Evolutionary conservation across 2,797 vertebrate species (phyloP).

Genomic region (Myotis pilosus): DNA sequence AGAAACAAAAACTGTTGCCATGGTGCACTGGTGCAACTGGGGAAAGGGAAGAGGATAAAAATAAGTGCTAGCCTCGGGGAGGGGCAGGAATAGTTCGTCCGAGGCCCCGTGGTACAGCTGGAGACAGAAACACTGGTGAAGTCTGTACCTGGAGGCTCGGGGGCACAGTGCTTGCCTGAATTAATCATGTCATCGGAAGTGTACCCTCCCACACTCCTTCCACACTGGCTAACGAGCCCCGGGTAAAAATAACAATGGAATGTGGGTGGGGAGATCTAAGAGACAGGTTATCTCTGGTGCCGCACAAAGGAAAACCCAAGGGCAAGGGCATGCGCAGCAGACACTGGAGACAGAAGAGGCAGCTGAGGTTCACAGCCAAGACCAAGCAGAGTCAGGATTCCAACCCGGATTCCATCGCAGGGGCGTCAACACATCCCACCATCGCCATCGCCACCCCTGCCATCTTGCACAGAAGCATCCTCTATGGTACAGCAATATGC

Average conservation of each 20-base stretch:
- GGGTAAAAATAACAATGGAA: slow-evolving; percentile 31
- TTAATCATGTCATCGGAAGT: background rate
- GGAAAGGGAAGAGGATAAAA: background rate
- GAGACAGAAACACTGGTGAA: background rate
- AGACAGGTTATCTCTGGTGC: background rate
- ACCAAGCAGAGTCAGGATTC: background rate
- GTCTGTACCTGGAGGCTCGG: background rate
- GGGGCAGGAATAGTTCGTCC: background rate
- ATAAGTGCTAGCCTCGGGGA: background rate
- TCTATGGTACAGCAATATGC: background rate
- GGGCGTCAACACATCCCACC: background rate
- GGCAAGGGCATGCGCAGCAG: background rate
- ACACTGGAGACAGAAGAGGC: background rate
- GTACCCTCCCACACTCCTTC: background rate
- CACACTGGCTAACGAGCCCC: background rate
- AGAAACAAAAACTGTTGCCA: background rate
- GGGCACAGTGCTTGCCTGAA: background rate
- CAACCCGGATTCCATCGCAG: background rate
- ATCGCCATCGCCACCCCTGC: background rate
- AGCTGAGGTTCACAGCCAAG: background rate
- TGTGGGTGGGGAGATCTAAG: background rate
- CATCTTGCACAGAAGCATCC: background rate
- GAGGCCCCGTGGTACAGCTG: background rate
- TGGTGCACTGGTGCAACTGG: background rate
- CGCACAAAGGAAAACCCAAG: background rate